Evolutionary conservation across 2,113 vertebrate species (phyloP).

Genomic region (Archilochus colubris): DNA sequence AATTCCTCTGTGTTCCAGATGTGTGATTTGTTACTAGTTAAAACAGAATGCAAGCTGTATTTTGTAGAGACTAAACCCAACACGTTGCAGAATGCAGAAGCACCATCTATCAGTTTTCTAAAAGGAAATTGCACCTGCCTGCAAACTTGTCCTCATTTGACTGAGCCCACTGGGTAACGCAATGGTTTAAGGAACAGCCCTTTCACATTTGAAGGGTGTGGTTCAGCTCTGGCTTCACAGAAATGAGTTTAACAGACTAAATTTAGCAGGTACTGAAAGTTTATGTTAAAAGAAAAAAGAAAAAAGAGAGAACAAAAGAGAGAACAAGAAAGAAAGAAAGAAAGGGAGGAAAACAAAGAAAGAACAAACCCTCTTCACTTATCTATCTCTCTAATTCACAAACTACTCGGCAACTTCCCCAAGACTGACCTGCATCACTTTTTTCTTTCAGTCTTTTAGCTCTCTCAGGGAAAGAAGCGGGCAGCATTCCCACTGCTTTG

Average conservation of each 20-base stretch:
- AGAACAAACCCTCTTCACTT: neutral
- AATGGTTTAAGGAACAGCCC: neutral
- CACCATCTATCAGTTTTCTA: neutral
- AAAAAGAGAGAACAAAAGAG: neutral
- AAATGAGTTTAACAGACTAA: neutral
- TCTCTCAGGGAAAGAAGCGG: neutral
- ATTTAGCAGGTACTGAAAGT: neutral
- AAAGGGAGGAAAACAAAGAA: fast-evolving
- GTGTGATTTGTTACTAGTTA: constrained; percentile 27
- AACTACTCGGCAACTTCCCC: neutral
- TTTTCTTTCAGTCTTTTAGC: neutral
- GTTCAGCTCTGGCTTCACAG: neutral
- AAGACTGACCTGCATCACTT: neutral
- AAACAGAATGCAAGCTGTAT: constrained; percentile 23
- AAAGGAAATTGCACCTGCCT: neutral
- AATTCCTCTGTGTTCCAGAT: constrained; percentile 30
- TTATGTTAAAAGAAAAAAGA: neutral
- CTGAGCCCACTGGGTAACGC: neutral
- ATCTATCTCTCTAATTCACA: neutral
- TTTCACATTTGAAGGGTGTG: neutral
- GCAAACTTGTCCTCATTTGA: constrained; percentile 25
- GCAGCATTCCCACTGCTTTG: neutral
- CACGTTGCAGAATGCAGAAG: constrained; percentile 12
- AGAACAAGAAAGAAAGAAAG: too few species aligned
- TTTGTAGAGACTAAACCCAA: constrained; percentile 32